phyloP scores from a whole-genome alignment of 2,113 vertebrate genomes.

The Eleginops maclovinus region DNA sequence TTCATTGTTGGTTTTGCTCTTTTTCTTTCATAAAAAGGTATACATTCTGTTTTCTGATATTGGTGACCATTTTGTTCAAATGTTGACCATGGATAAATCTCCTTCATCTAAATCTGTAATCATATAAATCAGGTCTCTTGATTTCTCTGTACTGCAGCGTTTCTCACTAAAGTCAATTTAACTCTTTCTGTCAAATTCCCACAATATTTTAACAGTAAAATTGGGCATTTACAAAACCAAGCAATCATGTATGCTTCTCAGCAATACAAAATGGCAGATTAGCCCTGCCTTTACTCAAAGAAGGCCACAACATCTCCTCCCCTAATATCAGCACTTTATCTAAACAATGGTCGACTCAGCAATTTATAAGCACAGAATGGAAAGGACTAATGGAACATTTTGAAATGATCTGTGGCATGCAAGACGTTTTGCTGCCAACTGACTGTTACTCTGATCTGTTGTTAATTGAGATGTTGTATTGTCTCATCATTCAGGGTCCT shows the following conservation, averaged over 20 bases:
- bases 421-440: neutral
- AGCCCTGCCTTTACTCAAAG: neutral
- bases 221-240: neutral
- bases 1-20: neutral
- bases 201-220: neutral
- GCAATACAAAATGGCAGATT: neutral
- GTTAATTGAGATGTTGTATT: neutral
- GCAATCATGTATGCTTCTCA: neutral
- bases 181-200: neutral
- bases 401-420: neutral
- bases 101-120: too few relatives aligned
- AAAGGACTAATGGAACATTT: neutral
- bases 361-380: neutral
- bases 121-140: too few relatives aligned
- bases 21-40: neutral
- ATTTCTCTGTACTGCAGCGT: too few relatives aligned
- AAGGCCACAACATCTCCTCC: neutral
- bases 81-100: neutral
- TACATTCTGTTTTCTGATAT: neutral
- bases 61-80: neutral
- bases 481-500: conserved; percentile 73
- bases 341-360: neutral
- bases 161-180: neutral
- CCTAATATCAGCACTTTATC: neutral
- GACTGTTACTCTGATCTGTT: neutral